Conservation (phyloP, 2,888 invertebrate genomes). For the Ennomos erosarius region DNA sequence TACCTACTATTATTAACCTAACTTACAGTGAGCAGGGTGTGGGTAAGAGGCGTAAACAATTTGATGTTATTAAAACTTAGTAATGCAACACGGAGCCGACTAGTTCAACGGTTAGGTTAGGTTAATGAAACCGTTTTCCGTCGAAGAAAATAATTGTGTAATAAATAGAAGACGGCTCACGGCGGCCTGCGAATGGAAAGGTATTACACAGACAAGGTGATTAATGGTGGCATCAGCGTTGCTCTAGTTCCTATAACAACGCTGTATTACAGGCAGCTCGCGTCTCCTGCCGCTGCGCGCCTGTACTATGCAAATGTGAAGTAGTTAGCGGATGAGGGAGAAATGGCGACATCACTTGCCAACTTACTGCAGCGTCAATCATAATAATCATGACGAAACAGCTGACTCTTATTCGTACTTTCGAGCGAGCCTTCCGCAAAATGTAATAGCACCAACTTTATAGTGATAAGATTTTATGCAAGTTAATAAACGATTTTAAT, state of each 20-base stretch:
- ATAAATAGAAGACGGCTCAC: conserved; percentile 75
- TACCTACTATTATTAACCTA: conserved; percentile 60
- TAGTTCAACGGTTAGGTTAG: conserved; percentile 64
- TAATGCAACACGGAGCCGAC: conserved; percentile 64
- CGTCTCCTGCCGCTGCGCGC: conserved; percentile 51
- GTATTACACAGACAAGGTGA: conserved; percentile 82
- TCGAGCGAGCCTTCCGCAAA: conserved; percentile 11
- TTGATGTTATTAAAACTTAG: conserved; percentile 79
- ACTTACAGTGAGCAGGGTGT: conserved; percentile 65
- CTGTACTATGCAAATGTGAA: conserved; percentile 75
- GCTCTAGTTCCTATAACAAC: conserved; percentile 59
- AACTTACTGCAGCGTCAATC: conserved; percentile 70
- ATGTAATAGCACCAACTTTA: conserved; percentile 19
- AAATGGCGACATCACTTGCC: conserved; percentile 69
- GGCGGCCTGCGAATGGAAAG: conserved; percentile 77
- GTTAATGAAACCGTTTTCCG: conserved; percentile 64
- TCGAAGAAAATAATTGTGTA: conserved; percentile 81
- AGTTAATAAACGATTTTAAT: conserved; percentile 28
- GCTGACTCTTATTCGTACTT: conserved; percentile 53
- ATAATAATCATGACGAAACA: conserved; percentile 66
- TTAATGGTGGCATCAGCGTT: conserved; percentile 74
- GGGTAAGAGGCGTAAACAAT: conserved; percentile 74
- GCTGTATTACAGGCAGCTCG: conserved; percentile 51
- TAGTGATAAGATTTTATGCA: conserved; percentile 26
- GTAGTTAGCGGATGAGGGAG: conserved; percentile 68